These are phyloP conservation scores for Hirtodrosophila histrioides DNA, from an alignment of 2,888 invertebrate genomes.

Conservation along the genomic window DNA sequence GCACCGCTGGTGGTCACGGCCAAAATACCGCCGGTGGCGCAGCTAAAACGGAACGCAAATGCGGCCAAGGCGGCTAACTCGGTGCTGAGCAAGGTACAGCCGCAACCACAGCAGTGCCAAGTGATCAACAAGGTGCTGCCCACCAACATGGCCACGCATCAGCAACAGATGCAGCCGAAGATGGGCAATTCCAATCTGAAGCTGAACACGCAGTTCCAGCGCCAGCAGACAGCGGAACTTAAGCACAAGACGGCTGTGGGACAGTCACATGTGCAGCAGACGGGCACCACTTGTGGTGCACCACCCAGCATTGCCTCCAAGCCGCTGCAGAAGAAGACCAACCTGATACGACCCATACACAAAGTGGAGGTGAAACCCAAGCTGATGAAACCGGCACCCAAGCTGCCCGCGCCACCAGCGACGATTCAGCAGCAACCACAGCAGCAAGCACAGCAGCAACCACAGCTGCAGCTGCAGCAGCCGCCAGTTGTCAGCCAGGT, in stretches of 20 bases:
- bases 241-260: slow-evolving; percentile 52
- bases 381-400: slow-evolving; percentile 67
- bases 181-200: slow-evolving; percentile 25
- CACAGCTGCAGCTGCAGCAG: slow-evolving; percentile 22
- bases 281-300: slow-evolving; percentile 64
- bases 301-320: slow-evolving; percentile 72
- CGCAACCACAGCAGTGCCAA: slow-evolving; percentile 67
- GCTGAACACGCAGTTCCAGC: slow-evolving; percentile 27
- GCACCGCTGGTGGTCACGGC: slow-evolving; percentile 68
- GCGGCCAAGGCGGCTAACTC: slow-evolving; percentile 56
- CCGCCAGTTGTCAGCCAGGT: slow-evolving; percentile 23
- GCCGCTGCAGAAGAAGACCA: slow-evolving; percentile 73
- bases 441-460: slow-evolving; percentile 29
- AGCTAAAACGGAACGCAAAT: slow-evolving; percentile 63
- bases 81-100: slow-evolving; percentile 73
- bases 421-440: slow-evolving; percentile 16
- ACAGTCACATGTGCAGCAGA: slow-evolving; percentile 34
- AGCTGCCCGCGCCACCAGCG: slow-evolving; percentile 28
- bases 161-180: slow-evolving; percentile 44
- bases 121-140: slow-evolving; percentile 82
- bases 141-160: slow-evolving; percentile 59
- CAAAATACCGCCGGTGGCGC: slow-evolving; percentile 72
- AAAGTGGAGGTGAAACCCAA: slow-evolving; percentile 82
- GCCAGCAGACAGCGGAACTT: slow-evolving; percentile 39
- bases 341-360: slow-evolving; percentile 80